Conservation (phyloP, 30 jellyfish, hydroid and myxozoan genomes). For the Aurelia aurita region DNA sequence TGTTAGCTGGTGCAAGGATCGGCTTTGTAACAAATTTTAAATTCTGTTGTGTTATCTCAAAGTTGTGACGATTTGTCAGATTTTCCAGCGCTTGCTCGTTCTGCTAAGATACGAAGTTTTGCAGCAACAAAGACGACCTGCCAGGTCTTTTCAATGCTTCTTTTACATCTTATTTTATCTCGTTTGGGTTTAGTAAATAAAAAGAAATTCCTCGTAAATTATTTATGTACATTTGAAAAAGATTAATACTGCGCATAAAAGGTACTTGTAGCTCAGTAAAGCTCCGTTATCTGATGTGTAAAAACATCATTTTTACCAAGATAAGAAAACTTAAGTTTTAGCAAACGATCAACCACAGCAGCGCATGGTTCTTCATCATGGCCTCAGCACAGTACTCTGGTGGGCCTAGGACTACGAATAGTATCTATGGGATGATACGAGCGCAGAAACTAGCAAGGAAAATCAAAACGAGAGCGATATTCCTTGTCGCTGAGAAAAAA, state of each 20-base stretch:
- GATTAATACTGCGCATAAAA: neutral
- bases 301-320: neutral
- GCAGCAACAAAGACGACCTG: no score
- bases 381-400: slow-evolving; percentile 26
- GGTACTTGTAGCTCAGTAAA: neutral
- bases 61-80: neutral
- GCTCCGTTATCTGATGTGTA: neutral
- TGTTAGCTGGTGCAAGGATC: no score
- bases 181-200: no score
- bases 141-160: no score
- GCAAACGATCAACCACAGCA: slow-evolving; percentile 29
- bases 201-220: no score
- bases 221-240: no score
- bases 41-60: no score
- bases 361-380: slow-evolving; percentile 18
- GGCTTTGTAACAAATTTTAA: no score
- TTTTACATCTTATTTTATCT: no score
- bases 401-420: slow-evolving; percentile 31
- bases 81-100: slow-evolving; percentile 7
- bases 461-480: slow-evolving; percentile 62
- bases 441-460: slow-evolving; percentile 71
- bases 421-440: slow-evolving; percentile 70
- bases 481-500: slow-evolving; percentile 57
- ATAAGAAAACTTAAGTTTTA: neutral
- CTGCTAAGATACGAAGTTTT: slow-evolving; percentile 43